Evolutionary conservation across 2,888 invertebrate species (phyloP).

Genomic region (Zelleria hepariella): DNA sequence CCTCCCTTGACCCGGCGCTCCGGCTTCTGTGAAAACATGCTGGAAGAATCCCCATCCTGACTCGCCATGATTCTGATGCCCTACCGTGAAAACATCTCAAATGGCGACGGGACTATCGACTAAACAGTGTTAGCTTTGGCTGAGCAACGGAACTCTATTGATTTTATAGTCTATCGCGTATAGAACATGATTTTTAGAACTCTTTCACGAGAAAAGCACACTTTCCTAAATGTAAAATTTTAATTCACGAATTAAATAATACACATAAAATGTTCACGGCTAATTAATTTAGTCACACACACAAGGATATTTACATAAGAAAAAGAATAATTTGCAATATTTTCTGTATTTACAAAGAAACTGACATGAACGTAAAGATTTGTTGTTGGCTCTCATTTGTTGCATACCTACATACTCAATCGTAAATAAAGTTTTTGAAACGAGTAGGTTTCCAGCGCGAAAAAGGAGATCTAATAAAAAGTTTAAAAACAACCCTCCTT

Average conservation of each 20-base stretch:
- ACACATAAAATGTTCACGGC: neutral
- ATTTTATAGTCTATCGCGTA: neutral
- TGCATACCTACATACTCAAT: too few relatives aligned
- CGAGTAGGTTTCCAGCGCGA: neutral
- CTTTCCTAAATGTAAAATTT: neutral
- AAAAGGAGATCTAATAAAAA: too few relatives aligned
- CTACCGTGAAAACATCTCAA: neutral
- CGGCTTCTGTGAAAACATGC: conserved; percentile 48
- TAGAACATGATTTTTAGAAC: neutral
- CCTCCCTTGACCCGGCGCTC: neutral
- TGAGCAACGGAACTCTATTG: neutral
- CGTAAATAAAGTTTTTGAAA: neutral
- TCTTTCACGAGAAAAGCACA: too few relatives aligned
- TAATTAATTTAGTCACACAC: neutral
- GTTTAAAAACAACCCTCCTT: too few relatives aligned
- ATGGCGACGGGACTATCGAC: neutral
- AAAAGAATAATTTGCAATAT: conserved; percentile 11
- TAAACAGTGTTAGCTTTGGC: neutral
- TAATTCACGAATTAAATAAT: neutral
- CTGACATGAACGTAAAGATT: neutral
- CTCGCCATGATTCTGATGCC: conserved; percentile 36
- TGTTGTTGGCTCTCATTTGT: too few relatives aligned
- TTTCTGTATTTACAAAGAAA: conserved; percentile 16
- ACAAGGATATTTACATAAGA: neutral
- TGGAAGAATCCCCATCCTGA: conserved; percentile 41